A percentile compares a stretch with the other conserved stretches of the same genome.
phyloP scores from a whole-genome alignment of 1,140 invertebrate species.

The Aphis craccivora region DNA sequence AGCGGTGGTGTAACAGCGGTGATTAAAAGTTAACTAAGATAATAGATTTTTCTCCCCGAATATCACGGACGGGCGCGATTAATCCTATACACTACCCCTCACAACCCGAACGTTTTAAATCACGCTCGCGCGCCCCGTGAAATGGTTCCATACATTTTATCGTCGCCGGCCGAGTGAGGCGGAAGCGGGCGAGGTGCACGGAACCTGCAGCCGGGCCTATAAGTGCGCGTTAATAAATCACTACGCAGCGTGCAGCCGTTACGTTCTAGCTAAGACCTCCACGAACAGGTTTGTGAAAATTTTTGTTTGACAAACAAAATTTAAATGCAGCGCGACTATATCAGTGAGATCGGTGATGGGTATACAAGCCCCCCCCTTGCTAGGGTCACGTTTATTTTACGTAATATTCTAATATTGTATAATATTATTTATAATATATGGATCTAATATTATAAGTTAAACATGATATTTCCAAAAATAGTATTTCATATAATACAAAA shows the following conservation, averaged over 20 bases:
- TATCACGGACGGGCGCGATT: not conserved
- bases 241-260: not conserved
- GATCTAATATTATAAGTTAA: too few species aligned
- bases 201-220: not conserved
- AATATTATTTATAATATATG: too few species aligned
- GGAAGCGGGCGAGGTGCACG: not conserved
- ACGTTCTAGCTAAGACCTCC: too few species aligned
- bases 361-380: too few species aligned
- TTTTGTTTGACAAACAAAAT: not conserved
- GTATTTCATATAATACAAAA: too few species aligned
- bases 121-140: not conserved
- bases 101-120: not conserved
- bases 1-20: not conserved
- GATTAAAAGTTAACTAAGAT: slow-evolving; percentile 48
- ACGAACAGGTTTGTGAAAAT: not conserved
- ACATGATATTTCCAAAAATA: too few species aligned
- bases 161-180: not conserved
- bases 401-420: too few species aligned
- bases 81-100: not conserved
- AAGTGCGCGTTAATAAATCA: slow-evolving; percentile 38
- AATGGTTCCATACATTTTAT: slow-evolving; percentile 40
- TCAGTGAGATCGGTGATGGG: too few species aligned
- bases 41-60: slow-evolving; percentile 12
- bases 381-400: too few species aligned
- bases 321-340: not conserved